A percentile compares a stretch with the other conserved stretches of the same genome.
Evolutionary conservation across 2,113 vertebrate species (phyloP).

Genomic region (Equus quagga): DNA sequence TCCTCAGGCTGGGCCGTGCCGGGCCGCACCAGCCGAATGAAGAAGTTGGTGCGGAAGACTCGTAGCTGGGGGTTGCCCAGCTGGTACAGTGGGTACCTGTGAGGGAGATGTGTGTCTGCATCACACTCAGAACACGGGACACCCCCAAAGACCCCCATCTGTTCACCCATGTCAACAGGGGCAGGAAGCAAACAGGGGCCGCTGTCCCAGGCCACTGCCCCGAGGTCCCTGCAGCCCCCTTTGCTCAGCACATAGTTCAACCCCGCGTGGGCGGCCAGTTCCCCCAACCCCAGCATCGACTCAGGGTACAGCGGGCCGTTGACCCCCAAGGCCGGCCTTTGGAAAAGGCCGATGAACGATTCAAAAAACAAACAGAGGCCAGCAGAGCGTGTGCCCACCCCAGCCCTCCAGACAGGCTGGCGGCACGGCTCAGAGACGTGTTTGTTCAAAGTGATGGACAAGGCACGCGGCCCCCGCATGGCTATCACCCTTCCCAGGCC

Average conservation of each 20-base stretch:
- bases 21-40: conserved; percentile 93
- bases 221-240: not conserved
- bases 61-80: conserved; percentile 95
- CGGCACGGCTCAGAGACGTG: no score
- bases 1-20: conserved; percentile 93
- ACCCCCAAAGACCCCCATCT: accelerated
- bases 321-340: not conserved
- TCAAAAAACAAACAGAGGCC: not conserved
- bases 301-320: accelerated
- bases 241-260: not conserved
- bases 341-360: not conserved
- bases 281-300: not conserved
- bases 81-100: conserved; percentile 95
- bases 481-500: not conserved
- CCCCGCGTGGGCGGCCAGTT: not conserved
- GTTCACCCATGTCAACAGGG: not conserved
- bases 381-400: not conserved
- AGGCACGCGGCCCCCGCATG: not conserved
- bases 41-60: conserved; percentile 96
- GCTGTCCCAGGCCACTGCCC: not conserved
- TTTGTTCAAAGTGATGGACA: not conserved
- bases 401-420: no score
- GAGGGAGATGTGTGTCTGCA: not conserved
- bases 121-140: accelerated
- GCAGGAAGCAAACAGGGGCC: not conserved